Base-by-base conservation (phyloP, 2,888 invertebrate species). In the Ennomos quercinarius region DNA sequence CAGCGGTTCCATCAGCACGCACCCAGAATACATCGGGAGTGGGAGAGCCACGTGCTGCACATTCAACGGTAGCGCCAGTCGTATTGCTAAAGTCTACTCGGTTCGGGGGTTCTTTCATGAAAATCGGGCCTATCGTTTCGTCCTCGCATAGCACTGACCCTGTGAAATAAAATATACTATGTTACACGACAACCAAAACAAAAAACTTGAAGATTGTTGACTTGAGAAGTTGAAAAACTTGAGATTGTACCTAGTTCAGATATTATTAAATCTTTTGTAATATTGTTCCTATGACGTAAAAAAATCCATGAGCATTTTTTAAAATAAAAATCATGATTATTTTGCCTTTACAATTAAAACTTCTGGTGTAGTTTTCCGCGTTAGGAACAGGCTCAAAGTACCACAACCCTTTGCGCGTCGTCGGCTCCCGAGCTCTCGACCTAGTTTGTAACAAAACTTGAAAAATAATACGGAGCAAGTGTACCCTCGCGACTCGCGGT, bases 31-130 rank as follows among this genome's bases (percentile, higher is more conserved):
- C 97, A 85, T 97, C 97, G 55, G 98, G 98, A 70, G 96, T 94
- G 17, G 98, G 98, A 74, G 96, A 96, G 69, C 98, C 98, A 77
- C 97, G 95, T 10, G 98, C 97, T 70, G 97, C 96, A 85, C 98
- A 99, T 86, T 98, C 98, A 63, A 98, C 97, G 74, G 97, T 96
- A 63, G 98, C 97, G 76, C 98, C 98, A 59, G 97, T 97, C 71
- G 98, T 98, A 87, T 98, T 98, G 71, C 98, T 98, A 90, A 98
- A 98, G 89, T 98, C 98, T 70, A 98, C 95, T 75, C 97, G 95
- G 89, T 97, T 97, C 65, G 96, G 96, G 55, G 98, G 98, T 93
- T 98, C 98, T 77, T 96, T 96, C 76, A 97, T 95, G 88, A 98
- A 98, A 70, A 98, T 97, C 39, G 98, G 98, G 73, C 98, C 98